These are phyloP conservation scores for Eristalis arbustorum DNA, from an alignment of 2,888 invertebrate genomes.

Conservation along the genomic window DNA sequence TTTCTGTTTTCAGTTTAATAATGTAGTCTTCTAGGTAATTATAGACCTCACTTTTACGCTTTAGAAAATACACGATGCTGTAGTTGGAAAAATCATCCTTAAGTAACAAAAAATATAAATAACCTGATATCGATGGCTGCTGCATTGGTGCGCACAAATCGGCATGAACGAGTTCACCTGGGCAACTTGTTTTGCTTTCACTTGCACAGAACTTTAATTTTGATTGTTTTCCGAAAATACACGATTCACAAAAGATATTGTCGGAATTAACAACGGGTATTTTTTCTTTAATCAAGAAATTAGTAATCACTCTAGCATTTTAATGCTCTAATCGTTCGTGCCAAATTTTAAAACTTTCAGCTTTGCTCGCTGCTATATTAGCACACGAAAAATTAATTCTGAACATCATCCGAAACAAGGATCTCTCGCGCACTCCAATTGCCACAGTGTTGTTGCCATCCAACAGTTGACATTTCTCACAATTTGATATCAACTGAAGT, in stretches of 20 bases:
- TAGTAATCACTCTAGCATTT: constrained; percentile 63
- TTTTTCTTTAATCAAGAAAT: constrained; percentile 47
- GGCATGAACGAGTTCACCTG: constrained; percentile 68
- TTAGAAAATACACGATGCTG: constrained; percentile 64
- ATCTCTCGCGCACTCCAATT: constrained; percentile 13
- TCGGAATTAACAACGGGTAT: constrained; percentile 40
- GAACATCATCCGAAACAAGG: constrained; percentile 31
- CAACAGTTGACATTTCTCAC: too few relatives aligned
- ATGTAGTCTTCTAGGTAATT: constrained; percentile 37
- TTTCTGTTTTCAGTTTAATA: constrained; percentile 29
- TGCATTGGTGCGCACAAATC: constrained; percentile 71
- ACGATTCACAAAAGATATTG: constrained; percentile 69
- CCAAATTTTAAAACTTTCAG: constrained; percentile 67
- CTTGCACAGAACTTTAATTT: too few relatives aligned
- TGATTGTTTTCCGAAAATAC: constrained; percentile 64
- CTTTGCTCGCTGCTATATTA: constrained; percentile 28
- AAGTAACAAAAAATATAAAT: too few relatives aligned
- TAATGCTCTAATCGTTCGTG: constrained; percentile 72
- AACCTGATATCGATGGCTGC: too few relatives aligned
- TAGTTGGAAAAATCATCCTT: too few relatives aligned
- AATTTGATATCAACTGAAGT: too few relatives aligned
- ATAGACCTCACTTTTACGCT: constrained; percentile 64
- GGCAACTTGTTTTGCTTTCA: constrained; percentile 42
- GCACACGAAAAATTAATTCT: constrained; percentile 10
- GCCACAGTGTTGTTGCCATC: constrained; percentile 23